These are phyloP conservation scores for Pachydiplax longipennis DNA, from an alignment of 2,888 invertebrate species.

Conservation along the genomic window DNA sequence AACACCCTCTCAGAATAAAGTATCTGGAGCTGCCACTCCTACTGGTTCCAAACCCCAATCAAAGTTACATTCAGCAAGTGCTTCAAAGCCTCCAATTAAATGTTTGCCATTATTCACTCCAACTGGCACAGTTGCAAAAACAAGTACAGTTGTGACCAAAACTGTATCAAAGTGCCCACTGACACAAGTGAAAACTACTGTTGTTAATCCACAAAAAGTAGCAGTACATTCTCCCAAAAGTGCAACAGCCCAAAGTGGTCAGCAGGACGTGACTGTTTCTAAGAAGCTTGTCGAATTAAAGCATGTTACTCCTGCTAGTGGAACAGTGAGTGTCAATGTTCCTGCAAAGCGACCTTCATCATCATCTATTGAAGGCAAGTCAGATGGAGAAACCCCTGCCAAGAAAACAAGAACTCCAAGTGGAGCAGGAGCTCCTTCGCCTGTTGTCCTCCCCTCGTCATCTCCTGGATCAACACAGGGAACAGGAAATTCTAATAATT, in stretches of 20 bases:
- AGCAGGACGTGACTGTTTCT: neutral
- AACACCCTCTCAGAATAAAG: neutral
- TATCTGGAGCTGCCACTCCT: neutral
- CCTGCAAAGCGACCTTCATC: constrained; percentile 13
- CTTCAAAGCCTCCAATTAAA: neutral
- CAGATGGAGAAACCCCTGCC: constrained; percentile 6
- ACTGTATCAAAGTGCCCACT: neutral
- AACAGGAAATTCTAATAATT: constrained; percentile 48
- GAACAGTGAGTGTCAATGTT: neutral
- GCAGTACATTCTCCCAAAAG: neutral
- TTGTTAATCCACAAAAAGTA: neutral
- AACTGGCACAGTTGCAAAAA: constrained; percentile 17
- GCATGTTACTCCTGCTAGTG: constrained; percentile 1
- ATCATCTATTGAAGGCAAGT: neutral
- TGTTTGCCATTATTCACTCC: constrained; percentile 25
- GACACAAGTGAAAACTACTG: constrained; percentile 17
- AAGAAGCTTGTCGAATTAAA: constrained; percentile 17
- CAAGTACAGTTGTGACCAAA: constrained; percentile 7
- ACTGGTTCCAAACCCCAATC: neutral
- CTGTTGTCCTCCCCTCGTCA: constrained; percentile 45
- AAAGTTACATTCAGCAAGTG: neutral
- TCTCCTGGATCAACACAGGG: constrained; percentile 48
- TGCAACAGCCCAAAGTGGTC: neutral
- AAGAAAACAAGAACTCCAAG: constrained; percentile 19
- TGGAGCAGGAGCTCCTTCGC: constrained; percentile 15